Percentiles rank a stretch among this genome's conserved stretches.
Conservation (phyloP, 2,113 vertebrate species). For the Hydrochoerus hydrochaeris region DNA sequence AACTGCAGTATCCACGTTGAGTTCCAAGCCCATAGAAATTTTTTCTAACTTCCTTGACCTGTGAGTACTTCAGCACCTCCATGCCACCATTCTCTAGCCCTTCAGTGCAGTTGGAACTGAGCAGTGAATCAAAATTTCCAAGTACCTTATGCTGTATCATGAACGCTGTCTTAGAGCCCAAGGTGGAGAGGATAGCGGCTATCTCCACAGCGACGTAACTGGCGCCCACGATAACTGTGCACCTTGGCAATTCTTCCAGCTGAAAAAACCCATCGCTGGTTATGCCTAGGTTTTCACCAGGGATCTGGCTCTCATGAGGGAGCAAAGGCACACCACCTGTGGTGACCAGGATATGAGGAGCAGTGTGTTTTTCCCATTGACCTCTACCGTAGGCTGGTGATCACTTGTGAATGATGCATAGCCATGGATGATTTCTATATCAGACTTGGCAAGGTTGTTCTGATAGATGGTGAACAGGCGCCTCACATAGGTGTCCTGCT, state of each 20-base stretch:
- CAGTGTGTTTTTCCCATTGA: constrained; percentile 92
- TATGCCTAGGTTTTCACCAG: constrained; percentile 84
- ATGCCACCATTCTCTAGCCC: constrained; percentile 92
- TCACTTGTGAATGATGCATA: constrained; percentile 91
- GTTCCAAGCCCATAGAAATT: constrained; percentile 85
- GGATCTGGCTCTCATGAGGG: constrained; percentile 89
- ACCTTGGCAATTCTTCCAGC: constrained; percentile 81
- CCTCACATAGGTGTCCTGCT: too few species aligned
- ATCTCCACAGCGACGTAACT: constrained; percentile 98
- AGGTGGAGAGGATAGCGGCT: constrained; percentile 92
- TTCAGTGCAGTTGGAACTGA: constrained; percentile 97
- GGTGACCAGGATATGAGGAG: constrained; percentile 95
- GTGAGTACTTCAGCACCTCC: constrained; percentile 92
- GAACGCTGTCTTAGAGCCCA: constrained; percentile 93
- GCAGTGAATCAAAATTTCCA: constrained; percentile 94
- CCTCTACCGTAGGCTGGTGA: constrained; percentile 90
- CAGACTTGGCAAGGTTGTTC: constrained; percentile 83
- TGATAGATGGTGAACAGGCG: too few species aligned
- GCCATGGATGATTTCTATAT: constrained; percentile 92
- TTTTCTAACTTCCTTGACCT: constrained; percentile 90
- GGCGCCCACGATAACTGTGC: constrained; percentile 92
- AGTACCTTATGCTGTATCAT: constrained; percentile 94
- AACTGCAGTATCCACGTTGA: constrained; percentile 85
- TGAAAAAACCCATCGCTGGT: too few species aligned
- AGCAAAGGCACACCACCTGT: constrained; percentile 91